Conservation (phyloP, 2,113 vertebrate genomes). For the Dipodomys spectabilis region DNA sequence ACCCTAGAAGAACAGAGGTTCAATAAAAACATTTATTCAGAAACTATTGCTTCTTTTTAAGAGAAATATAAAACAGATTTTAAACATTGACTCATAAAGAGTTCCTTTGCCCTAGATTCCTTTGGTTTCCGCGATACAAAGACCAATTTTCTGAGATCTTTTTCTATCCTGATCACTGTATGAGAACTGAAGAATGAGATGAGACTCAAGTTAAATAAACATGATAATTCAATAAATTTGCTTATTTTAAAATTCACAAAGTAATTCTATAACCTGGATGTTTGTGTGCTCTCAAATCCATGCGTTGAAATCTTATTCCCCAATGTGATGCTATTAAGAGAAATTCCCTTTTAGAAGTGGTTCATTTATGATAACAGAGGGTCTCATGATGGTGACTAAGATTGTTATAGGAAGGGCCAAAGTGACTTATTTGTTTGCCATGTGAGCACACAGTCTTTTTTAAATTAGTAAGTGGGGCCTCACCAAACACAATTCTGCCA, state of each 20-base stretch:
- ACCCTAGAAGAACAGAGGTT: background rate
- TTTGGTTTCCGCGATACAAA: background rate
- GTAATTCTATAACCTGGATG: background rate
- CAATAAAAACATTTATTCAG: conserved; percentile 8
- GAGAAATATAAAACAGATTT: background rate
- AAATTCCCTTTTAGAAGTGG: background rate
- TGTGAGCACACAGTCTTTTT: background rate
- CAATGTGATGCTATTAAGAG: background rate
- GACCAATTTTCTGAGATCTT: background rate
- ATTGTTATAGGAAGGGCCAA: background rate
- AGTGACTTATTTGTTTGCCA: background rate
- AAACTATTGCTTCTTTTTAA: conserved; percentile 18
- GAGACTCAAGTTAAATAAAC: background rate
- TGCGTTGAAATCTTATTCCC: background rate
- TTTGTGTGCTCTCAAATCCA: background rate
- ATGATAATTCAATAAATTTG: background rate
- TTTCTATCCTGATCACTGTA: background rate
- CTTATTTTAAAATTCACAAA: background rate
- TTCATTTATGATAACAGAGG: background rate
- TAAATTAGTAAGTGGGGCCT: background rate
- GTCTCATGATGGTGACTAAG: background rate
- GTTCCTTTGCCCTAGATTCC: background rate
- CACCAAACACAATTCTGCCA: background rate
- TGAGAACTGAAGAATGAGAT: background rate
- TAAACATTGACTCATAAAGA: background rate